Percentiles rank a stretch among this genome's conserved stretches.
Conservation (phyloP, 2,888 invertebrate genomes). For the Euproctis similis region DNA sequence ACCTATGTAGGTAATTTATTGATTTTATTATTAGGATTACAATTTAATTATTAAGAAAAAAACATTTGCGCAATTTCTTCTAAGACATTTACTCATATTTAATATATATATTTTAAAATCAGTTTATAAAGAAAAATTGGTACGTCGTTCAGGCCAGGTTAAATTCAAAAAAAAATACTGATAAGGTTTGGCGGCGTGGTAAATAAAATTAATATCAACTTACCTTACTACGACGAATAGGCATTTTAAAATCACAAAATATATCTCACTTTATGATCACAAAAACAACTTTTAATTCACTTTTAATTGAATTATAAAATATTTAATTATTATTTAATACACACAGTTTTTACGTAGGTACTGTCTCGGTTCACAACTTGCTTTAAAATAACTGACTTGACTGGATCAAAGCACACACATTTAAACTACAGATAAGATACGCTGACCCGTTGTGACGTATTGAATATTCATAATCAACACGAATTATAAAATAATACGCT, state of each 20-base stretch:
- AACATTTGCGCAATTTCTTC: too few species aligned
- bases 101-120: too few species aligned
- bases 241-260: conserved; percentile 46
- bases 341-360: conserved; percentile 32
- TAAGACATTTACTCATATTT: too few species aligned
- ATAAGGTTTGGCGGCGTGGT: too few species aligned
- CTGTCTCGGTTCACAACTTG: conserved; percentile 45
- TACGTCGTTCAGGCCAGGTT: too few species aligned
- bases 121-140: too few species aligned
- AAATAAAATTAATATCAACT: conserved; percentile 15
- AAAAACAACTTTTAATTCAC: conserved; percentile 13
- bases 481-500: conserved; percentile 55
- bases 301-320: conserved; percentile 16
- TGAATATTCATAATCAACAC: conserved; percentile 55
- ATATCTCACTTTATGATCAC: conserved; percentile 22
- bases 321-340: conserved; percentile 8
- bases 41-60: too few species aligned
- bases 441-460: conserved; percentile 60
- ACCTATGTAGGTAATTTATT: too few species aligned
- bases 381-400: conserved; percentile 65
- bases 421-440: conserved; percentile 71
- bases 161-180: too few species aligned
- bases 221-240: conserved; percentile 68
- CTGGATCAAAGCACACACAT: conserved; percentile 67
- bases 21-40: too few species aligned